Evolutionary conservation across 1,140 invertebrate genomes (phyloP), one percentile per base, ranked within the genome.

Genomic region (Dreissena polymorpha): DNA sequence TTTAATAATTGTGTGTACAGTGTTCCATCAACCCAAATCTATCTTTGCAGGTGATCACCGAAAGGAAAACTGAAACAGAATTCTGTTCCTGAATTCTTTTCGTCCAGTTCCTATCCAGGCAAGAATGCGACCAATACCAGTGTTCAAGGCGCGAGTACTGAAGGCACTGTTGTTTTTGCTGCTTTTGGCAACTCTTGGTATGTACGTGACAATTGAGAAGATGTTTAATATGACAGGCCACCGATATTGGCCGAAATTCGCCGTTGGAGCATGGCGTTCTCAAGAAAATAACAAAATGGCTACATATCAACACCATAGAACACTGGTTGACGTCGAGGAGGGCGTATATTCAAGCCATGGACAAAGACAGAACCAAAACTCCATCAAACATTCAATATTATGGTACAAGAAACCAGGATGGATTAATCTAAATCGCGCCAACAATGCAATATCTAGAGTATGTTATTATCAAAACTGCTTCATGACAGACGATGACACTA

Each of bases 391-490:
- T n/a, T 60, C 57, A n/a, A 69, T 83, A 25, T 25, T 75, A 14
- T 83, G 72, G 71, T 74, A 74, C 39, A 83, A 74, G 23, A 74
- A 83, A 65, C 80, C 80, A 7, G 51, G 21, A 6, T 83, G 80
- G 71, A 68, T 74, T 6, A 12, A 57, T 53, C 18, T 57, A 25
- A 18, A 23, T 14, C 64, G 27, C 29, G 70, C 72, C 27, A 74
- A 60, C 67, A 60, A 27, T 23, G 29, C 23, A 16, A 13, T 69
- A 25, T 25, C 0, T 5, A n/a, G 60, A 13, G 50, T n/a, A 57
- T 74, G 80, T 29, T 13, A n/a, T 13, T 69, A 74, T 23, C n/a
- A 14, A 1, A 83, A 83, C 63, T 83, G 80, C 27, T 13, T n/a
- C 14, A 68, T 75, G 50, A 75, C 71, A 18, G 64, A 67, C 10